These are phyloP conservation scores for Eleginops maclovinus DNA, from an alignment of 2,113 vertebrate genomes.

Conservation along the genomic window DNA sequence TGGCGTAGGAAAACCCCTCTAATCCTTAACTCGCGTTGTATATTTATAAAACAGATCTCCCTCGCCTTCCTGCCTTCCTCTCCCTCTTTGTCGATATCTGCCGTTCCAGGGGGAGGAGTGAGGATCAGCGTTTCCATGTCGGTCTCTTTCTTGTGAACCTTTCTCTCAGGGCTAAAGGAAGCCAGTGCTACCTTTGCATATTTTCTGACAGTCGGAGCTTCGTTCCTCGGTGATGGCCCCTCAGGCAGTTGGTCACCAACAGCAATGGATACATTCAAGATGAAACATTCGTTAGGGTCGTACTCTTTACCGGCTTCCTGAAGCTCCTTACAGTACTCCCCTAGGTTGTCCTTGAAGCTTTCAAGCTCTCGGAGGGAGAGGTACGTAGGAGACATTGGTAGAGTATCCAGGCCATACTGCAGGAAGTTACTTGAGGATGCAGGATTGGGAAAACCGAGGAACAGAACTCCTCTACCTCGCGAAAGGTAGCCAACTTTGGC, in stretches of 20 bases:
- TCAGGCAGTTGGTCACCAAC: slow-evolving; percentile 91
- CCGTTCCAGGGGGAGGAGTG: slow-evolving; percentile 93
- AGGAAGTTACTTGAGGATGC: slow-evolving; percentile 93
- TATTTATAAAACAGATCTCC: slow-evolving; percentile 97
- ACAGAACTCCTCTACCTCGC: slow-evolving; percentile 94
- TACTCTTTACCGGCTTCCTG: slow-evolving; percentile 93
- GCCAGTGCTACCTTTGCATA: slow-evolving; percentile 98
- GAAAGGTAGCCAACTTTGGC: slow-evolving; percentile 97
- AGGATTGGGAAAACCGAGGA: slow-evolving; percentile 94
- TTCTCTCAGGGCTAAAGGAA: slow-evolving; percentile 92
- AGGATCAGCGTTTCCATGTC: slow-evolving; percentile 98
- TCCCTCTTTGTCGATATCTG: slow-evolving; percentile 93
- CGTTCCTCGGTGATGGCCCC: slow-evolving; percentile 86
- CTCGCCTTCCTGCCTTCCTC: slow-evolving; percentile 94
- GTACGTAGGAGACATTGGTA: slow-evolving; percentile 96
- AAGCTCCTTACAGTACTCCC: slow-evolving; percentile 93
- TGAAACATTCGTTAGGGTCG: slow-evolving; percentile 97
- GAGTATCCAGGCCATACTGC: slow-evolving; percentile 92
- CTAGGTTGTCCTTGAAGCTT: slow-evolving; percentile 92
- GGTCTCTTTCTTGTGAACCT: slow-evolving; percentile 88
- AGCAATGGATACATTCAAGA: slow-evolving; percentile 97
- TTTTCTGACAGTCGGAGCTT: slow-evolving; percentile 94
- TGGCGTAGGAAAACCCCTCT: slow-evolving; percentile 97
- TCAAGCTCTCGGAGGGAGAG: slow-evolving; percentile 95
- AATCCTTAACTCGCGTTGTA: slow-evolving; percentile 95